Percentiles rank a stretch among this genome's conserved stretches.
phyloP scores from a whole-genome alignment of 2,888 invertebrate species.

The Odontomyia ornata region DNA sequence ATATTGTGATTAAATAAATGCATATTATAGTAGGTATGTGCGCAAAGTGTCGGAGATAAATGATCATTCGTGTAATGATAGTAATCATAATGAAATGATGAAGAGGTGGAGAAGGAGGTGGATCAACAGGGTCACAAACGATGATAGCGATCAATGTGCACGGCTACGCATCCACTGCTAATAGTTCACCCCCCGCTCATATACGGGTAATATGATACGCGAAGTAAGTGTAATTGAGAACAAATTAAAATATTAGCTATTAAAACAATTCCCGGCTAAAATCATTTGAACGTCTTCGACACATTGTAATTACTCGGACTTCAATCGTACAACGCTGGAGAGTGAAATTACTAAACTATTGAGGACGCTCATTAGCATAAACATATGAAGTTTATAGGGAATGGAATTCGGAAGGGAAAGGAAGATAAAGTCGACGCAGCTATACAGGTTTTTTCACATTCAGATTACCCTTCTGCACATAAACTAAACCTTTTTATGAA shows the following conservation, averaged over 20 bases:
- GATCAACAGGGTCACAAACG: not conserved
- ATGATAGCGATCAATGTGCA: not conserved
- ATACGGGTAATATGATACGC: not conserved
- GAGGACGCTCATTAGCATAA: slow-evolving; percentile 2
- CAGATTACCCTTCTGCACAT: too few relatives aligned
- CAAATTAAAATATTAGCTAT: slow-evolving; percentile 12
- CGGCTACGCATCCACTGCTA: not conserved
- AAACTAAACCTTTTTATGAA: too few relatives aligned
- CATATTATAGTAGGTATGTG: too few relatives aligned
- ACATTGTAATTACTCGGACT: not conserved
- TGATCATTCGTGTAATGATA: too few relatives aligned
- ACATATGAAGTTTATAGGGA: not conserved
- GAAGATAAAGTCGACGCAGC: not conserved
- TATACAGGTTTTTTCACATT: too few relatives aligned
- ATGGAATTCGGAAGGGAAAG: not conserved
- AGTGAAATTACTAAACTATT: not conserved
- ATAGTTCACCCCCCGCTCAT: not conserved
- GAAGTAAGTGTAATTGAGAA: not conserved
- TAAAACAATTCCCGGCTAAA: not conserved
- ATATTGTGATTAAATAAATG: too few relatives aligned
- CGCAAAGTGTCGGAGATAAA: too few relatives aligned
- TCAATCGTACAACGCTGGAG: not conserved
- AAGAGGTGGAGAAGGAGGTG: not conserved
- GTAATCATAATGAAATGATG: not conserved
- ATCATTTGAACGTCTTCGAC: not conserved